Evolutionary conservation across 2,113 vertebrate species (phyloP).

Genomic region (Calidris pugnax): DNA sequence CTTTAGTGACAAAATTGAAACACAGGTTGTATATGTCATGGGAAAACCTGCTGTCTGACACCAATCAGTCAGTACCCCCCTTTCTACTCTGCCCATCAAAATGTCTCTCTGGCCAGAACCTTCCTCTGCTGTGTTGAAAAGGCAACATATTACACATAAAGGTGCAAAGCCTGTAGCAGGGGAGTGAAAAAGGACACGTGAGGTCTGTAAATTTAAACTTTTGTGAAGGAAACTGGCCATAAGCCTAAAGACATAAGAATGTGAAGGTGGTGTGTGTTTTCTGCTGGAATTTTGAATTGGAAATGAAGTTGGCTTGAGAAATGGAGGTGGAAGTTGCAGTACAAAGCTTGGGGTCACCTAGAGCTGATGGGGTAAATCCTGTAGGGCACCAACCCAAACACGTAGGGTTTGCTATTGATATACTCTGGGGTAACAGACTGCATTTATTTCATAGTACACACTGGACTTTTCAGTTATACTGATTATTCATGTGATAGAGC

Average conservation of each 20-base stretch:
- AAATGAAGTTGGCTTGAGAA: background rate
- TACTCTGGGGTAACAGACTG: background rate
- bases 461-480: background rate
- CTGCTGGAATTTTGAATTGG: background rate
- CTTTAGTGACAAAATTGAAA: background rate
- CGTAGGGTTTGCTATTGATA: background rate
- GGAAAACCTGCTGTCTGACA: background rate
- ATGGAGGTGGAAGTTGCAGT: background rate
- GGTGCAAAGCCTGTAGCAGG: background rate
- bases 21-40: background rate
- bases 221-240: background rate
- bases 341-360: background rate
- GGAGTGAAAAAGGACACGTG: background rate
- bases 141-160: rapidly evolving
- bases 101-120: background rate
- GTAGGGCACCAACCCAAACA: background rate
- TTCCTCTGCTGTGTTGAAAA: background rate
- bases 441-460: background rate
- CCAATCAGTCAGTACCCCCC: background rate
- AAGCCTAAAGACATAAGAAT: background rate
- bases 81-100: background rate
- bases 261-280: background rate
- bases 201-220: background rate
- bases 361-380: background rate
- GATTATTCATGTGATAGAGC: background rate